Percentiles rank a stretch among this genome's conserved stretches.
phyloP scores from a whole-genome alignment of 2,888 invertebrate species.

The Dione juno region DNA sequence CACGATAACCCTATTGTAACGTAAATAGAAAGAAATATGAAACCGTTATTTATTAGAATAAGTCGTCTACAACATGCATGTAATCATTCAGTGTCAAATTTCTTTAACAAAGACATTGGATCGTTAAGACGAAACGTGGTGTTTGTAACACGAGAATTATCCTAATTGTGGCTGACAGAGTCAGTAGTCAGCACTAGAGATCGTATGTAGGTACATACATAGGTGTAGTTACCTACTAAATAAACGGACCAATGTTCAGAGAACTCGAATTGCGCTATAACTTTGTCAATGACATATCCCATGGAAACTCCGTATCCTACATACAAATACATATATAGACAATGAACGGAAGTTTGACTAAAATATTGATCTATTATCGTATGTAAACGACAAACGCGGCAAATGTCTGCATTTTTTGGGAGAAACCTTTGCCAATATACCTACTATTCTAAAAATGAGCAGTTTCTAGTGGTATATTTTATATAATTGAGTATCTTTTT shows the following conservation, averaged over 20 bases:
- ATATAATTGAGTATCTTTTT: too few relatives aligned
- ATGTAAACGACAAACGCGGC: constrained; percentile 39
- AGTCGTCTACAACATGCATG: neutral
- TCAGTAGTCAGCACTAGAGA: constrained; percentile 29
- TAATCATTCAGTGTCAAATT: constrained; percentile 24
- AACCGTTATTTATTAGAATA: constrained; percentile 23
- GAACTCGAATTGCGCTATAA: constrained; percentile 7
- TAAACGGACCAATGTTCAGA: neutral
- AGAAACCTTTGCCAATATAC: neutral
- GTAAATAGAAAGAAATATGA: constrained; percentile 7
- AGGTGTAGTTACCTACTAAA: neutral
- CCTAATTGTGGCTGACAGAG: constrained; percentile 35
- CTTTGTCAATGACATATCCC: constrained; percentile 33
- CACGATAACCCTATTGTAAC: neutral
- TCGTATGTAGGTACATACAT: constrained; percentile 16
- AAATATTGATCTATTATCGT: constrained; percentile 63
- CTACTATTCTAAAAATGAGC: too few relatives aligned
- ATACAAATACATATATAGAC: constrained; percentile 4
- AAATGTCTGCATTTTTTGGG: constrained; percentile 8
- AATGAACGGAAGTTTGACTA: constrained; percentile 64
- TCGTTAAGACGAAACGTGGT: constrained; percentile 27
- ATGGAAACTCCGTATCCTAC: constrained; percentile 45
- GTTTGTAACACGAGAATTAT: constrained; percentile 25
- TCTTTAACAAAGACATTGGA: constrained; percentile 25
- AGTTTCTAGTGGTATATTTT: too few relatives aligned